phyloP scores from a whole-genome alignment of 2,888 invertebrate species.

The Kryphioiulus occultus region DNA sequence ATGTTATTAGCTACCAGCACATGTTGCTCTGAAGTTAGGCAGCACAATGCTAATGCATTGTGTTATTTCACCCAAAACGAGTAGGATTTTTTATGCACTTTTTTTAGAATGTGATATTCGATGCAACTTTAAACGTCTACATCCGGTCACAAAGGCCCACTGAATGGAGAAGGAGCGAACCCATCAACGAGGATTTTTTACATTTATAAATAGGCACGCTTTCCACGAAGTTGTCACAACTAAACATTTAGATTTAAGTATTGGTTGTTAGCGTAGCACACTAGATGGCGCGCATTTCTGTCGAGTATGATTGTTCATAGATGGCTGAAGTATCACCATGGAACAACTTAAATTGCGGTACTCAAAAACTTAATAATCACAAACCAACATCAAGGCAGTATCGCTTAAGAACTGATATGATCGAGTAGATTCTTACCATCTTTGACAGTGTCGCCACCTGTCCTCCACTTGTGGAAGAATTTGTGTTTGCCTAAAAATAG shows the following conservation, averaged over 20 bases:
- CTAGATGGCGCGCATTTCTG: not conserved
- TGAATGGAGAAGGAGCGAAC: not conserved
- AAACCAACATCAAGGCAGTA: too few species aligned
- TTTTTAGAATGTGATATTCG: not conserved
- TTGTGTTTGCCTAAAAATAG: conserved; percentile 57
- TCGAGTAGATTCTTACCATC: conserved; percentile 50
- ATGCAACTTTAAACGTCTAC: not conserved
- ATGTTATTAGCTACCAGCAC: not conserved
- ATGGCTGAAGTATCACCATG: not conserved
- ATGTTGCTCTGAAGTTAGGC: not conserved
- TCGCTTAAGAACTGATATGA: not conserved
- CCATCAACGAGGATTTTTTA: not conserved
- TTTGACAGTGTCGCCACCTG: conserved; percentile 50
- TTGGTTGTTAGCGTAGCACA: not conserved
- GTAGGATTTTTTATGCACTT: not conserved
- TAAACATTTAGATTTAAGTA: not conserved
- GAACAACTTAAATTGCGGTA: not conserved
- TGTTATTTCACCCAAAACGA: conserved; percentile 12
- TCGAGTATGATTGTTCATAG: not conserved
- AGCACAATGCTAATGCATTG: not conserved
- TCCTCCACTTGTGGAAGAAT: conserved; percentile 54
- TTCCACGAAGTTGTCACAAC: not conserved
- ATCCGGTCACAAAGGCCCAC: not conserved
- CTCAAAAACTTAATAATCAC: not conserved
- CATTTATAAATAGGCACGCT: not conserved